Evolutionary conservation across 2,797 vertebrate species (phyloP).

Genomic region (Brachyalestes nurse): DNA sequence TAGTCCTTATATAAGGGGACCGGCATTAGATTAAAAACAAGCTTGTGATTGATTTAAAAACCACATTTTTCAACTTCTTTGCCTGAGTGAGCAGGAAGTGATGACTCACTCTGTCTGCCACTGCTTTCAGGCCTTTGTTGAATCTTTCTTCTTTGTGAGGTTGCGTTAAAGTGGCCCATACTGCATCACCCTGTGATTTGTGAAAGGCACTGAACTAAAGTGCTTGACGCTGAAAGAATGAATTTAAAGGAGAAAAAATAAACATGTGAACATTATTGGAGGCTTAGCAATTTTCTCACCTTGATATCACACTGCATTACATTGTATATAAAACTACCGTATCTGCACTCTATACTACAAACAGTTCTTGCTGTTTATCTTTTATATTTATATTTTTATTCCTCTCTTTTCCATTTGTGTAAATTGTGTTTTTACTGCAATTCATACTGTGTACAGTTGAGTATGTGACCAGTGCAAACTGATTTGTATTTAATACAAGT

Average conservation of each 20-base stretch:
- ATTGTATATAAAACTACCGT: too few relatives aligned
- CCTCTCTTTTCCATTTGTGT: too few relatives aligned
- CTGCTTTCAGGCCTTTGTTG: background rate
- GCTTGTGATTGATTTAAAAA: background rate
- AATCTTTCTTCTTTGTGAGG: background rate
- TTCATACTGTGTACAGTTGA: too few relatives aligned
- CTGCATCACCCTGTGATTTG: background rate
- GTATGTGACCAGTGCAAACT: too few relatives aligned
- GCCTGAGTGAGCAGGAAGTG: background rate
- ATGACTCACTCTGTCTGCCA: background rate
- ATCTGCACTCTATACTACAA: too few relatives aligned
- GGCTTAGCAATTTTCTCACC: too few relatives aligned
- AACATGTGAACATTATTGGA: too few relatives aligned
- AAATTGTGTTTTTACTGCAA: too few relatives aligned
- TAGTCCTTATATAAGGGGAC: background rate
- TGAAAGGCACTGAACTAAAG: background rate
- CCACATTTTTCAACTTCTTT: constrained; percentile 5
- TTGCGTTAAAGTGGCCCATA: background rate
- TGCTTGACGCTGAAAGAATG: background rate
- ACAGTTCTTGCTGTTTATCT: too few relatives aligned
- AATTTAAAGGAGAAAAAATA: background rate
- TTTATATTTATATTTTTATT: too few relatives aligned
- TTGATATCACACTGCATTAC: too few relatives aligned
- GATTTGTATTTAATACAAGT: background rate
- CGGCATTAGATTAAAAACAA: constrained; percentile 1